Conservation (phyloP, 2,113 vertebrate genomes). For the Dromaius novaehollandiae region DNA sequence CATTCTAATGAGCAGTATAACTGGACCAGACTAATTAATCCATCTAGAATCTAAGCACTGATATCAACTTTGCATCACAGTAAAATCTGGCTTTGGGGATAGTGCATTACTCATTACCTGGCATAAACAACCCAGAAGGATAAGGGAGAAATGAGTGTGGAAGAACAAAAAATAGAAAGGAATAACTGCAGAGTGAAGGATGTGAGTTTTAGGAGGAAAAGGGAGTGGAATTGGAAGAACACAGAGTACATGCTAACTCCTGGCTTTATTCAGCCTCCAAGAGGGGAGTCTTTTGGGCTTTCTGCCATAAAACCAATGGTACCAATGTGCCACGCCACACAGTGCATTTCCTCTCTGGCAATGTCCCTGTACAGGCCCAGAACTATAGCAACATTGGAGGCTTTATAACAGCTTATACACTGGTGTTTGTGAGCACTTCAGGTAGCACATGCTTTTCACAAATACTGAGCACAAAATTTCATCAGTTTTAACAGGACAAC, state of each 20-base stretch:
- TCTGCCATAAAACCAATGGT: not conserved
- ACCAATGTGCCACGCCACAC: not conserved
- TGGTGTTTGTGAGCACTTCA: not conserved
- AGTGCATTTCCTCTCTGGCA: not conserved
- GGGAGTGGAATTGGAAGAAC: not conserved
- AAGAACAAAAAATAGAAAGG: not conserved
- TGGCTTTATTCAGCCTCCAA: not conserved
- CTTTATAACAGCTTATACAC: not conserved
- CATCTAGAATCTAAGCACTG: not conserved
- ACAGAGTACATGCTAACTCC: not conserved
- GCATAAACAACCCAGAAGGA: not conserved
- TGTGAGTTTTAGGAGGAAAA: not conserved
- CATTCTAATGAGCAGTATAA: not conserved
- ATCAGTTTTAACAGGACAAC: not conserved
- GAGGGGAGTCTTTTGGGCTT: not conserved
- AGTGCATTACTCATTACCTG: not conserved
- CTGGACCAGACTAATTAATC: not conserved
- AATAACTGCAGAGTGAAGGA: not conserved
- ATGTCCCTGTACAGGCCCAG: not conserved
- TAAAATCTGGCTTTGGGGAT: not conserved
- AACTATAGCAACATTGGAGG: rapidly evolving
- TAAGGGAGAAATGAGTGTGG: not conserved
- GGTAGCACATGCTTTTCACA: not conserved
- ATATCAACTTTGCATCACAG: not conserved
- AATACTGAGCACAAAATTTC: not conserved